Evolutionary conservation across 1,140 invertebrate species (phyloP).

Genomic region (Calycopis cecrops): DNA sequence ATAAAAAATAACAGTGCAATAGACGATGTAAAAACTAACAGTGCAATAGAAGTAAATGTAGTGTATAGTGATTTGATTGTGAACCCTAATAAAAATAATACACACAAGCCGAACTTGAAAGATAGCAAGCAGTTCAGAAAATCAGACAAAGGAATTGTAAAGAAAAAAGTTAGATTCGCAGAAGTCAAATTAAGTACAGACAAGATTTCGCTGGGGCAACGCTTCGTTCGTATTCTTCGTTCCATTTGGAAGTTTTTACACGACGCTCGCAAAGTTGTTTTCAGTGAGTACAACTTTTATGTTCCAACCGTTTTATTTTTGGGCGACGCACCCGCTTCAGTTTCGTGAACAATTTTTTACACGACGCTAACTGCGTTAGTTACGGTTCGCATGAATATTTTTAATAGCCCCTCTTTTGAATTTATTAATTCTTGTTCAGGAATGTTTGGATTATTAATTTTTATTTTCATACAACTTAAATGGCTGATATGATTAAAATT

Average conservation of each 20-base stretch:
- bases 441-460: too few relatives aligned
- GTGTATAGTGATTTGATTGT: neutral
- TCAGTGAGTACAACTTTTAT: conserved; percentile 44
- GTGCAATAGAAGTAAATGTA: conserved; percentile 1
- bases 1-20: neutral
- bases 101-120: neutral
- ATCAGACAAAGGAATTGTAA: conserved; percentile 36
- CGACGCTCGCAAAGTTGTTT: conserved; percentile 36
- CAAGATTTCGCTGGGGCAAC: conserved; percentile 39
- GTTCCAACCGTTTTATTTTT: conserved; percentile 11
- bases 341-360: conserved; percentile 17
- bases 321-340: neutral
- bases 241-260: conserved; percentile 45
- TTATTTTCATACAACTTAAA: too few relatives aligned
- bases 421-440: conserved; percentile 3
- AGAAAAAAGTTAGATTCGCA: conserved; percentile 58
- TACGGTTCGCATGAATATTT: conserved; percentile 12
- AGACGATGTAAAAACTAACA: conserved; percentile 15
- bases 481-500: too few relatives aligned
- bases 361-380: conserved; percentile 14
- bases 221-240: conserved; percentile 45
- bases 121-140: conserved; percentile 32
- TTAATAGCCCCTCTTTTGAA: neutral
- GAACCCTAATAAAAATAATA: neutral
- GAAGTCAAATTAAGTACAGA: conserved; percentile 31